These are phyloP conservation scores for Tromatobia lineatoria DNA, from an alignment of 2,888 invertebrate genomes.

Conservation along the genomic window DNA sequence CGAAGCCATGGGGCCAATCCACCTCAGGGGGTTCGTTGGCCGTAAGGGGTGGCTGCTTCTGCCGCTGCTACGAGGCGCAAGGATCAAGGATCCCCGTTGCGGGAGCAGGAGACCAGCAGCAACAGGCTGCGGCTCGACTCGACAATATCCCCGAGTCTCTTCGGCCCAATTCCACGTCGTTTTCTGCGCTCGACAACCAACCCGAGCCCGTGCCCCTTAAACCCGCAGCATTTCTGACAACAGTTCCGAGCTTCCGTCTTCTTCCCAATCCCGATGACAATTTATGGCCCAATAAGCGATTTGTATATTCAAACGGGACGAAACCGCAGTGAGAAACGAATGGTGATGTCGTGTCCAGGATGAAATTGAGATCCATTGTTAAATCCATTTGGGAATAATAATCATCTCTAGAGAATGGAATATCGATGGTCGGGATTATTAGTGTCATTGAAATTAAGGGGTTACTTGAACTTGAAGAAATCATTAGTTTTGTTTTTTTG, in stretches of 20 bases:
- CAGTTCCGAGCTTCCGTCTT: constrained; percentile 67
- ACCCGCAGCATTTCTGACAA: constrained; percentile 78
- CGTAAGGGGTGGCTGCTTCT: constrained; percentile 71
- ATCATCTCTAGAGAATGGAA: constrained; percentile 3
- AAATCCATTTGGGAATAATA: constrained; percentile 2
- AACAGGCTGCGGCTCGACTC: constrained; percentile 81
- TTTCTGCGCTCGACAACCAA: constrained; percentile 58
- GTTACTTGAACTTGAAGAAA: too few relatives aligned
- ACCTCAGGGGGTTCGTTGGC: constrained; percentile 77
- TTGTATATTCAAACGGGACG: constrained; percentile 70
- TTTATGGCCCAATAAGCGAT: constrained; percentile 81
- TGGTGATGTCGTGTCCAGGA: constrained; percentile 22
- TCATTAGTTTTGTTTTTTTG: too few relatives aligned
- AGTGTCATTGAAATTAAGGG: constrained; percentile 6
- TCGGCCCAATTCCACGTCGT: constrained; percentile 55
- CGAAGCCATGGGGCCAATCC: constrained; percentile 76
- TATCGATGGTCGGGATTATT: constrained; percentile 21
- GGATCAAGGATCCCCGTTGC: constrained; percentile 83
- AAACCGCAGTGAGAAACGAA: constrained; percentile 24
- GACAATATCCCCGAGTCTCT: constrained; percentile 66
- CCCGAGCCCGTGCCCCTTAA: constrained; percentile 50
- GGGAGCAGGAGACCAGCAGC: constrained; percentile 76
- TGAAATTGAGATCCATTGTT: constrained; percentile 26
- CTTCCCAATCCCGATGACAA: constrained; percentile 79
- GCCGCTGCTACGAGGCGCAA: constrained; percentile 72